These are phyloP conservation scores for Zaprionus kolodkinae DNA, from an alignment of 1,140 invertebrate genomes.

Conservation along the genomic window DNA sequence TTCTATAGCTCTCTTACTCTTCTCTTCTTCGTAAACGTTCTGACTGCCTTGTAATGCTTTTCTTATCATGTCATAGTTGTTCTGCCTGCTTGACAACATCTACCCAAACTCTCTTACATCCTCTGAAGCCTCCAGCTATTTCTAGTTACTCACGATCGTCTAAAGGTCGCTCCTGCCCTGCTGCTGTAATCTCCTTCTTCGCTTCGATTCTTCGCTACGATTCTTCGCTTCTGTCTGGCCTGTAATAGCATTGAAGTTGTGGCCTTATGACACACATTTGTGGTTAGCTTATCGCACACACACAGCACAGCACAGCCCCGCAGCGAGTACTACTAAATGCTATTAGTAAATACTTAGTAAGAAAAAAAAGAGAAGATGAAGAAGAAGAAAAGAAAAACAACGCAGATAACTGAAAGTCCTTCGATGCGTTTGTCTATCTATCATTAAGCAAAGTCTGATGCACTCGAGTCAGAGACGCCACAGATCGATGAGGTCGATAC, in stretches of 20 bases:
- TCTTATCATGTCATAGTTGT: too few species aligned
- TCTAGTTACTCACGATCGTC: background rate
- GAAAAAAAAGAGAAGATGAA: constrained; percentile 3
- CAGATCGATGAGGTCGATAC: constrained; percentile 20
- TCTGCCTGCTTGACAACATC: background rate
- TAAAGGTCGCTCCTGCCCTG: constrained; percentile 6
- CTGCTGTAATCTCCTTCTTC: constrained; percentile 41
- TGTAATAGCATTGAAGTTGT: constrained; percentile 78
- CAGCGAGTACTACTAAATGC: background rate
- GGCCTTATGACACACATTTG: constrained; percentile 81
- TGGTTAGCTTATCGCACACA: constrained; percentile 75
- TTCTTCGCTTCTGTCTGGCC: constrained; percentile 51
- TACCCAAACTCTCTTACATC: background rate
- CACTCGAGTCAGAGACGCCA: constrained; percentile 27
- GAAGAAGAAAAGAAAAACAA: background rate
- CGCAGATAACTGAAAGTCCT: constrained; percentile 40
- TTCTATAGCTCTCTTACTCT: background rate
- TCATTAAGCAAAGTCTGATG: constrained; percentile 52
- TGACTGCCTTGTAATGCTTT: too few species aligned
- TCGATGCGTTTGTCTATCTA: constrained; percentile 27
- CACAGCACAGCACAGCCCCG: constrained; percentile 5
- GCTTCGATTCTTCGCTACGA: constrained; percentile 25
- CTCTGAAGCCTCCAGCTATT: background rate
- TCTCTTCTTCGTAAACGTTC: background rate
- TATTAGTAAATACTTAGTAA: constrained; percentile 27